A percentile compares a stretch with the other conserved stretches of the same genome.
Evolutionary conservation across 2,888 invertebrate species (phyloP).

Genomic region (Liposcelis brunnea): DNA sequence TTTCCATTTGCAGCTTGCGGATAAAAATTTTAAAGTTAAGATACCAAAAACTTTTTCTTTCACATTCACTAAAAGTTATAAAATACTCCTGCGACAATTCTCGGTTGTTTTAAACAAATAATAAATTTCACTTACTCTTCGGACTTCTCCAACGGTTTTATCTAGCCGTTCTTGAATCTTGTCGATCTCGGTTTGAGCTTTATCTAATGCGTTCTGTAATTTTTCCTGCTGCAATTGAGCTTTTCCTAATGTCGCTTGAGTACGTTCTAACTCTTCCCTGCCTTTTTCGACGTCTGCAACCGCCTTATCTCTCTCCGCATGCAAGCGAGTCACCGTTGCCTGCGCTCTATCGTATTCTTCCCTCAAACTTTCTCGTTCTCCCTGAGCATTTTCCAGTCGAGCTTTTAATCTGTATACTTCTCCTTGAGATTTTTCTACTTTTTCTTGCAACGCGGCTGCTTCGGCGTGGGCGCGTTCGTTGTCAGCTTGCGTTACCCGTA

Average conservation of each 20-base stretch:
- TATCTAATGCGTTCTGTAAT: constrained; percentile 70
- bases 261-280: constrained; percentile 73
- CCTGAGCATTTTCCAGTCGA: constrained; percentile 85
- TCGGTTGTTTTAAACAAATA: no score
- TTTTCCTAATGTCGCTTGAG: constrained; percentile 77
- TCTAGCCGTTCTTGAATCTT: constrained; percentile 77
- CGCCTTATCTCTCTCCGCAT: constrained; percentile 76
- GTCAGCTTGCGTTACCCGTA: constrained; percentile 81
- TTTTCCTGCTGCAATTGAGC: constrained; percentile 85
- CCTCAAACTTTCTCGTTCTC: constrained; percentile 80
- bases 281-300: constrained; percentile 70
- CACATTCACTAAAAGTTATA: constrained; percentile 1
- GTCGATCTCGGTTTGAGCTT: constrained; percentile 79
- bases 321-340: constrained; percentile 63
- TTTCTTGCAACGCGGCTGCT: constrained; percentile 72
- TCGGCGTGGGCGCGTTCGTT: constrained; percentile 73
- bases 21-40: not conserved
- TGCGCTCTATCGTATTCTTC: constrained; percentile 84
- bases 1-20: constrained; percentile 62
- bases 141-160: constrained; percentile 61
- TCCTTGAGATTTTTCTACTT: constrained; percentile 85
- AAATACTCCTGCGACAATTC: no score
- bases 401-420: constrained; percentile 89
- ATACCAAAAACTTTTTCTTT: not conserved
- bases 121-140: constrained; percentile 51